These are phyloP conservation scores for Rattus rattus DNA, from an alignment of 2,113 vertebrate species.

Conservation along the genomic window DNA sequence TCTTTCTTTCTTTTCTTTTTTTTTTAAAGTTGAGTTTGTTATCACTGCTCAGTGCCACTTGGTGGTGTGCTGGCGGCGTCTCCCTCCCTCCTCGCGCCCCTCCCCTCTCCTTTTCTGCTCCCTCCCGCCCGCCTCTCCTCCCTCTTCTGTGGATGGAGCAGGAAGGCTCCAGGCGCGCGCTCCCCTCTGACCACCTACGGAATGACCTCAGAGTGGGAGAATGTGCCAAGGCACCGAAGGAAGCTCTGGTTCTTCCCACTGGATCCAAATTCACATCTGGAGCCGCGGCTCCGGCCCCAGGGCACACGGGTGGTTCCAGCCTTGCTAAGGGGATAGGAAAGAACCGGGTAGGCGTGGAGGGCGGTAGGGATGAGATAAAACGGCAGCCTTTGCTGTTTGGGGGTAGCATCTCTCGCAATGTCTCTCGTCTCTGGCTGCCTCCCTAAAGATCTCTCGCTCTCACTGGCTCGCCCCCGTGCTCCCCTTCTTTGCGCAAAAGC, in stretches of 20 bases:
- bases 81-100: constrained; percentile 74
- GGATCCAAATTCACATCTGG: constrained; percentile 56
- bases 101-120: constrained; percentile 29
- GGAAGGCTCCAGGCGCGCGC: constrained; percentile 81
- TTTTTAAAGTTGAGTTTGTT: constrained; percentile 87
- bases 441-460: background rate
- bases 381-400: background rate
- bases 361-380: background rate
- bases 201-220: constrained; percentile 82
- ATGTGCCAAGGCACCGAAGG: constrained; percentile 65
- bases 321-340: constrained; percentile 27
- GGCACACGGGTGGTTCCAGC: constrained; percentile 62
- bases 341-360: background rate
- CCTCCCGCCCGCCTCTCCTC: constrained; percentile 66
- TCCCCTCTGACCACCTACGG: constrained; percentile 82
- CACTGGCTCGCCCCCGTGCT: background rate
- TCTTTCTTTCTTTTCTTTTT: background rate
- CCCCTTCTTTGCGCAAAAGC: background rate
- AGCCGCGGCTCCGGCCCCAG: constrained; percentile 55
- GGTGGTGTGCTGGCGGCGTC: constrained; percentile 91
- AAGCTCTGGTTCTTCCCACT: constrained; percentile 49
- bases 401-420: background rate
- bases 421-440: background rate
- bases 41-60: constrained; percentile 94
- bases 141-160: constrained; percentile 89